Conservation (phyloP, 2,888 invertebrate genomes). For the Deilephila porcellus region DNA sequence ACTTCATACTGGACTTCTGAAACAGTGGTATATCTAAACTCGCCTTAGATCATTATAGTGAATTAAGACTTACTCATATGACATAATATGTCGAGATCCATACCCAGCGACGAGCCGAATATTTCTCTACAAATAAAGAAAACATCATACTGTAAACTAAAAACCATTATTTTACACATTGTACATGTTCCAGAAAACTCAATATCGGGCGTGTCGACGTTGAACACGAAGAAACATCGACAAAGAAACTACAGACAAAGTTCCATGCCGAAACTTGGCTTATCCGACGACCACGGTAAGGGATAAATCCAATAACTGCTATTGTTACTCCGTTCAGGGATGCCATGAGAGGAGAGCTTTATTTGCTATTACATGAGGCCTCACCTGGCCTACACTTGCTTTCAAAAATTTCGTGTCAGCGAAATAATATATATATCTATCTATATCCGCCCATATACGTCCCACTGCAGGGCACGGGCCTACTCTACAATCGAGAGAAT, state of each 20-base stretch:
- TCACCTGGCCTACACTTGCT: conserved; percentile 3
- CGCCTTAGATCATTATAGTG: too few species aligned
- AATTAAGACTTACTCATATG: too few species aligned
- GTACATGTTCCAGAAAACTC: conserved; percentile 72
- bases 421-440: too few species aligned
- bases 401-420: neutral
- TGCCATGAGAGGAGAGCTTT: conserved; percentile 15
- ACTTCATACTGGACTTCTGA: too few species aligned
- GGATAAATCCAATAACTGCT: conserved; percentile 37
- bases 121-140: neutral
- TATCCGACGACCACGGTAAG: conserved; percentile 79
- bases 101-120: neutral
- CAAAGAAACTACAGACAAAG: conserved; percentile 81
- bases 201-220: conserved; percentile 78
- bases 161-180: neutral
- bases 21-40: too few species aligned
- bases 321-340: conserved; percentile 33
- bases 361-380: conserved; percentile 3
- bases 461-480: too few species aligned
- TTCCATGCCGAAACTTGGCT: conserved; percentile 81
- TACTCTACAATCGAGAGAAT: too few species aligned
- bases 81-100: too few species aligned
- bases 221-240: conserved; percentile 77
- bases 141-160: neutral
- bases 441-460: too few species aligned